Base-by-base conservation (phyloP, 2,797 vertebrate genomes). In the Manis javanica region DNA sequence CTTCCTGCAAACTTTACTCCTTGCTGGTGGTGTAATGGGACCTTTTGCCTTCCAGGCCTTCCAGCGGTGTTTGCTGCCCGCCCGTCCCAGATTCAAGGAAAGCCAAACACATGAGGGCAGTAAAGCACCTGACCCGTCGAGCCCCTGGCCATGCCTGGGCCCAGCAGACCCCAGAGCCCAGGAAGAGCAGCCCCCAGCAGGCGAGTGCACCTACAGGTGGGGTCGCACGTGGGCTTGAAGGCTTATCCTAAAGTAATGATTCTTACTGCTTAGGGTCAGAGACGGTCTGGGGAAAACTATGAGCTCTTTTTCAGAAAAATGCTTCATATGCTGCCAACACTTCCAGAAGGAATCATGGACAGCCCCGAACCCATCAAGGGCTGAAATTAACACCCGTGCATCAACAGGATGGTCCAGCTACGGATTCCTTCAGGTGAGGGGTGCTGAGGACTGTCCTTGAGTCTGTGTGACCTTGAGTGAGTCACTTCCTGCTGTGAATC, bases 171-270 rank as follows among this genome's bases (percentile, higher is more conserved):
- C 18, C 31, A 71, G 72, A 63, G 3, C 34, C 49, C n/a, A 31
- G 2, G 4, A 18, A 29, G 29, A 34, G 0, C 9, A 5, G 53
- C 24, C n/a, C 2, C 29, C n/a, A 6, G 15, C 26, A 5, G 7
- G 37, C 18, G 53, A 39, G 34, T 8, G 16, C 49, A 2, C 3
- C 49, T 13, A 0, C 8, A 10, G 51, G 24, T 23, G 42, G 39
- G 0, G 4, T 37, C 34, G 6, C 34, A 34, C 42, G 23, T 31
- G 51, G 5, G 37, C 24, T 82, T 13, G 64, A 21, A 29, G 26
- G 1, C 37, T 39, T 39, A 53, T 68, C 49, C 11, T n/a, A 72
- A 92, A 79, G n/a, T 34, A 19, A 19, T 11, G n/a, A 3, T 39
- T 86, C 85, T 31, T 71, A 46, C 74, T 21, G 15, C 24, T 57